Base-by-base conservation (phyloP, 1,140 invertebrate genomes). In the Apis florea region DNA sequence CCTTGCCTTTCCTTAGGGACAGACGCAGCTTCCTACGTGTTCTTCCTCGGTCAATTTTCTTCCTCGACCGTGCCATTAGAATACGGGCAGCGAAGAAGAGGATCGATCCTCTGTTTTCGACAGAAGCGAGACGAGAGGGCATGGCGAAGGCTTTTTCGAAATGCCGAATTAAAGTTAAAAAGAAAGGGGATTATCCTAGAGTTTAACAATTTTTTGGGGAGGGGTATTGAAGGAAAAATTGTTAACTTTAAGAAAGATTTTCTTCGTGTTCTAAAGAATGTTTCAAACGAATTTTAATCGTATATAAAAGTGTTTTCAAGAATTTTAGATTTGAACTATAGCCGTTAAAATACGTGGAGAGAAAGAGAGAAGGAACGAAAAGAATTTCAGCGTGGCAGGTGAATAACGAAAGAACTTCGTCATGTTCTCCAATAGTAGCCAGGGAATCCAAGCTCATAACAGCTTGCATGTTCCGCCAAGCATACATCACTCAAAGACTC, bases 1-100 rank as follows among this genome's bases (percentile, higher is more conserved):
- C 83, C 82, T 83, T 89, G 71, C 76, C n/a, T 63, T 40, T 40
- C 56, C 70, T 58, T 31, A 21, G 40, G 58, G 56, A 51, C 51
- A 72, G 3, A 17, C n/a, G 24, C 26, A 24, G 21, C 47, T 8
- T 49, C 73, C 6, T n/a, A 26, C 31, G 64, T 68, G 64, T 61
- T 72, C 24, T 79, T 54, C 69, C 31, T n/a, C n/a, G 12, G 40
- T 72, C 47, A n/a, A 71, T 67, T 72, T 49, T 47, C 49, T 61
- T 79, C 53, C 13, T 11, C 15, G 4, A 19, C 2, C 31, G 1
- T 17, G 68, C 53, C 47, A 64, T 63, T 72, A n/a, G 61, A 78
- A 31, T 56, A n/a, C 26, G 54, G n/a, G 1, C 31, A 21, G 26
- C 13, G 19, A 19, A 56, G 19, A 71, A 15, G 49, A 21, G 40